Evolutionary conservation across 2,888 invertebrate genomes (phyloP).

Genomic region (Ophion costatus): DNA sequence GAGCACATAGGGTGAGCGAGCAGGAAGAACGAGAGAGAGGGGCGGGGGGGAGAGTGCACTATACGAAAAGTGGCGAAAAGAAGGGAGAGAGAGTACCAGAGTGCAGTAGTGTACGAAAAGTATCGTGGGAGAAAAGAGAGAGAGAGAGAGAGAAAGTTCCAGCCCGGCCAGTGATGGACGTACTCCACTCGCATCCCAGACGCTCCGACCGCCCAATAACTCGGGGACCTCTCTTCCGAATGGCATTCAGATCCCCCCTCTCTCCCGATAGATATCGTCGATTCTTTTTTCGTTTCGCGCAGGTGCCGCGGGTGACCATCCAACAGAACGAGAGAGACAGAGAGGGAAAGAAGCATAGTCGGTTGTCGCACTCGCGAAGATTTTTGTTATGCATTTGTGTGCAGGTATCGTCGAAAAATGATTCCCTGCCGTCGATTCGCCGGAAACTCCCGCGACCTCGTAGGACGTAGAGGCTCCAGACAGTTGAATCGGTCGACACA

Average conservation of each 20-base stretch:
- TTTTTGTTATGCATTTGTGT: slow-evolving; percentile 19
- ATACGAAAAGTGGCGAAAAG: slow-evolving; percentile 51
- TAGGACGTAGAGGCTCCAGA: slow-evolving; percentile 6
- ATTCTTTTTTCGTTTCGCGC: slow-evolving; percentile 64
- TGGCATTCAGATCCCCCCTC: slow-evolving; percentile 62
- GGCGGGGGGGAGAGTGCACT: slow-evolving; percentile 30
- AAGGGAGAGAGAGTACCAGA: slow-evolving; percentile 39
- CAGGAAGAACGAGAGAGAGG: slow-evolving; percentile 26
- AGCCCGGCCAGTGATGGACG: slow-evolving; percentile 77
- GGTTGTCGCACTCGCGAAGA: slow-evolving; percentile 34
- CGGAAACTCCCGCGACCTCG: slow-evolving; percentile 50
- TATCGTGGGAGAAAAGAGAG: slow-evolving; percentile 39
- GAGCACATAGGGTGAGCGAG: slow-evolving; percentile 42
- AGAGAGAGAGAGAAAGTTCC: slow-evolving; percentile 49
- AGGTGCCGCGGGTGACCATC: slow-evolving; percentile 50
- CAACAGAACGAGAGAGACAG: slow-evolving; percentile 3
- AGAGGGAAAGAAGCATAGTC: slow-evolving; percentile 17
- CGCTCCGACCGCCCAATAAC: slow-evolving; percentile 75
- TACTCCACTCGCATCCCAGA: slow-evolving; percentile 73
- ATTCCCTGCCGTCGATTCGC: slow-evolving; percentile 39
- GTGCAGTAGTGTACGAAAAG: slow-evolving; percentile 48
- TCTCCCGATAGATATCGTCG: slow-evolving; percentile 60
- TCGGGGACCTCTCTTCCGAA: slow-evolving; percentile 62
- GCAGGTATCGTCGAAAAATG: slow-evolving; percentile 22
- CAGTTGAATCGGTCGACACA: slow-evolving; percentile 55